Evolutionary conservation across 2,797 vertebrate genomes (phyloP), one percentile per base, ranked within the genome.

Genomic region (Sciaenops ocellatus): DNA sequence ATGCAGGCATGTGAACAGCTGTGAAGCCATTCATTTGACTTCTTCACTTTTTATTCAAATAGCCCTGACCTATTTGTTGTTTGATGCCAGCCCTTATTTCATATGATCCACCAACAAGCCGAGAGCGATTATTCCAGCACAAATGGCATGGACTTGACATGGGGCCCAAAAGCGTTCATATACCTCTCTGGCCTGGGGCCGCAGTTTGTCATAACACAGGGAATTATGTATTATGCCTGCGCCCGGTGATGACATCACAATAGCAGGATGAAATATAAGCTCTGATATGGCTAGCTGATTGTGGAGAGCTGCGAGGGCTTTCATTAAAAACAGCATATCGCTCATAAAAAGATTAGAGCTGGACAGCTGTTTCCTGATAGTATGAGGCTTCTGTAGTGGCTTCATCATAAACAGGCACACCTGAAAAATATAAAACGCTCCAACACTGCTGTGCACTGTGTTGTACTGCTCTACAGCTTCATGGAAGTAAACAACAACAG

Each of bases 241-340:
- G 93, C 92, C 94, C 82, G 83, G 88, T 94, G 93, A 95, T 95
- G 95, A 96, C 95, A 96, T 96, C 95, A 95, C 94, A 94, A 95
- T 92, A 95, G 92, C 94, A 90, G 94, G 94, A 95, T 96, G 95
- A 96, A 96, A 96, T 95, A 95, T 95, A 95, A 93, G 94, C 93
- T 84, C 83, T 95, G 95, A 96, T 96, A 95, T 95, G 94, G 93
- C 80, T 85, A 88, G 84, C 92, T 94, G 95, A 96, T 96, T 95
- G 95, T 91, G 85, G 86, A 88, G 90, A 90, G 94, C 94, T 94
- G 95, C 94, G 74, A 94, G 94, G 94, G 94, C 94, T 96, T 96
- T 95, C 95, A 95, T 96, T 96, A 96, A 95, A 95, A 94, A 95
- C 94, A 93, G 94, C 93, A 95, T 94, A 95, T 95, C 94, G 94